Base-by-base conservation (phyloP, 2,113 vertebrate genomes). In the Callaeas wilsoni region DNA sequence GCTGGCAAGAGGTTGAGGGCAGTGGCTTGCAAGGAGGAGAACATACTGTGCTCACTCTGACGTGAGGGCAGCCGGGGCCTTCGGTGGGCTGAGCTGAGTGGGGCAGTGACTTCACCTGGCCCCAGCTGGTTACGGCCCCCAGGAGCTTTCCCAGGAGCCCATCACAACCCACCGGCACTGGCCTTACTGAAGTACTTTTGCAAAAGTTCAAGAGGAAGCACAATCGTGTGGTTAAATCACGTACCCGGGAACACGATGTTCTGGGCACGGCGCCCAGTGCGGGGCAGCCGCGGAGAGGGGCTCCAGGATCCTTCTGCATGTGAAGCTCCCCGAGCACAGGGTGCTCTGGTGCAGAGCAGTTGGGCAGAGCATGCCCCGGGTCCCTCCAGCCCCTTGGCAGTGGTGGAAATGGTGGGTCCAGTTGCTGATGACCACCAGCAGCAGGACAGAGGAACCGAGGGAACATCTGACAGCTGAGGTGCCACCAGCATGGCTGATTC, bases 251-350 rank as follows among this genome's bases (percentile, higher is more conserved):
- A 95, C 93, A 35, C 0, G 4, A 10, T 18, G 82, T 91, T 33
- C 96, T 30, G 74, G 95, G 93, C 92, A 68, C 0, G 0, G 57
- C 0, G 74, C 93, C 93, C 57, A 4, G 75, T 1, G 3, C 0
- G 1, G 59, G 49, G 8, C 0, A 1, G 4, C 20, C 0, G 5
- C 0, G 0, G 22, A 1, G 1, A 44, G 52, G 92, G 42, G 6
- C n/a, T 83, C 87, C 57, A 2, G 1, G 39, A 39, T 63, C 49
- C 88, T 16, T 7, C 44, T 32, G 41, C 3, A 2, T 1, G 3
- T 7, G 50, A 5, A 39, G 60, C 16, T 55, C 53, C 49, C 41
- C 6, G 0, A 35, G 84, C 30, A 4, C 23, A 1, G 10, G 30
- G 44, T 2, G 82, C 68, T 57, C n/a, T 2, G 7, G 29, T 0